Evolutionary conservation across 2,797 vertebrate species (phyloP).

Genomic region (Sebastes oblongus): DNA sequence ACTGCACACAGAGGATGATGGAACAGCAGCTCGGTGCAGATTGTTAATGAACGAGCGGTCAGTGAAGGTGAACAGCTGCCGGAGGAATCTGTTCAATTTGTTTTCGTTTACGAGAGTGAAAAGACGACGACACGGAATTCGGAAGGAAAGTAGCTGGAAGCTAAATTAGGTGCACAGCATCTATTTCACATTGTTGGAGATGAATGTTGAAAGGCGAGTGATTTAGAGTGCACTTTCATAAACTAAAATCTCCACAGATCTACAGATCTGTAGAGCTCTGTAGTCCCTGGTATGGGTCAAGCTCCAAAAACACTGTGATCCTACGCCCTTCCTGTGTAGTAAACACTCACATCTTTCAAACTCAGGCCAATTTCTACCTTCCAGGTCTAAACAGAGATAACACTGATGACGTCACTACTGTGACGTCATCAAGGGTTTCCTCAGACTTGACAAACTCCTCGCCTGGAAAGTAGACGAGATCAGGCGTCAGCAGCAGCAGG

Average conservation of each 20-base stretch:
- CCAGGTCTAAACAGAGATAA: too few species aligned
- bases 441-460: too few species aligned
- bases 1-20: neutral
- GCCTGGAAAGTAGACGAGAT: too few species aligned
- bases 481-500: too few species aligned
- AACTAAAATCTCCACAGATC: neutral
- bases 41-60: neutral
- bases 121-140: neutral
- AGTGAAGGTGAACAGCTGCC: constrained; percentile 16
- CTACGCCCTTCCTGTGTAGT: neutral
- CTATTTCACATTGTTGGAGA: neutral
- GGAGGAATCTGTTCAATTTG: neutral
- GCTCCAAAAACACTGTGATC: too few species aligned
- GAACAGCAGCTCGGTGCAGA: neutral
- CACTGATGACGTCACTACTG: too few species aligned
- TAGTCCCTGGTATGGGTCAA: too few species aligned
- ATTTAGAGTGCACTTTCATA: neutral
- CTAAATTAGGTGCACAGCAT: neutral
- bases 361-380: too few species aligned
- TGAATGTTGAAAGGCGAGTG: neutral
- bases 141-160: too few species aligned
- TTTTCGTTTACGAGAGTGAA: neutral
- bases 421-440: too few species aligned
- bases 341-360: neutral
- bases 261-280: too few species aligned